Evolutionary conservation across 2,113 vertebrate genomes (phyloP).

Genomic region (Trematomus loennbergii): DNA sequence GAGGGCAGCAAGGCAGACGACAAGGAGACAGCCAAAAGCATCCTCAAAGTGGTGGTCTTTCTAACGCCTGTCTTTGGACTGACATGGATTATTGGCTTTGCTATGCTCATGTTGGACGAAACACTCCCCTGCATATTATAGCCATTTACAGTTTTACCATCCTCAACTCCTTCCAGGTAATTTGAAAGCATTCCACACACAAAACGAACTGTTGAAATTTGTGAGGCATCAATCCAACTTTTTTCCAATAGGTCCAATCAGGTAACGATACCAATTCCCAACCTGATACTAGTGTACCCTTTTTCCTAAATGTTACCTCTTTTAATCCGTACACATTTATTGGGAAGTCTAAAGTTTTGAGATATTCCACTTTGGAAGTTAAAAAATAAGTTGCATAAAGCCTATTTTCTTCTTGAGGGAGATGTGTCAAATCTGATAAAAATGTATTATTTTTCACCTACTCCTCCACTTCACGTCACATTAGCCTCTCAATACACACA

Average conservation of each 20-base stretch:
- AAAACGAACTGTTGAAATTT: neutral
- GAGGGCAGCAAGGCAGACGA: slow-evolving; percentile 75
- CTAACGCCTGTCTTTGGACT: slow-evolving; percentile 85
- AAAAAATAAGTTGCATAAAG: too few relatives aligned
- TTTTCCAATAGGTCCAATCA: neutral
- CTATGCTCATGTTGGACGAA: slow-evolving; percentile 17
- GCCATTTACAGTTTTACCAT: slow-evolving; percentile 80
- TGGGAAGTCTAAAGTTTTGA: neutral
- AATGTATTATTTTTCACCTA: neutral
- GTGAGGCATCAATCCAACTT: neutral
- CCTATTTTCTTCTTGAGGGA: too few relatives aligned
- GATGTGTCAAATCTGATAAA: neutral
- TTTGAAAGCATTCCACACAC: slow-evolving; percentile 3
- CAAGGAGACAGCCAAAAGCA: slow-evolving; percentile 81
- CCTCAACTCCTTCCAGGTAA: slow-evolving; percentile 86
- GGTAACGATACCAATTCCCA: neutral
- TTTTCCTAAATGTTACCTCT: neutral
- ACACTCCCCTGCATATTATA: fast-evolving
- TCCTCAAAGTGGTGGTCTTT: slow-evolving; percentile 83
- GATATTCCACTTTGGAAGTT: too few relatives aligned
- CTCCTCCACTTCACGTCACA: neutral
- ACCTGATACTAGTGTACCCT: neutral
- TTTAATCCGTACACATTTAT: neutral
- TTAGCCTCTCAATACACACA: neutral
- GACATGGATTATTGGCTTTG: slow-evolving; percentile 83